Evolutionary conservation across 2,797 vertebrate species (phyloP).

Genomic region (Melopsittacus undulatus): DNA sequence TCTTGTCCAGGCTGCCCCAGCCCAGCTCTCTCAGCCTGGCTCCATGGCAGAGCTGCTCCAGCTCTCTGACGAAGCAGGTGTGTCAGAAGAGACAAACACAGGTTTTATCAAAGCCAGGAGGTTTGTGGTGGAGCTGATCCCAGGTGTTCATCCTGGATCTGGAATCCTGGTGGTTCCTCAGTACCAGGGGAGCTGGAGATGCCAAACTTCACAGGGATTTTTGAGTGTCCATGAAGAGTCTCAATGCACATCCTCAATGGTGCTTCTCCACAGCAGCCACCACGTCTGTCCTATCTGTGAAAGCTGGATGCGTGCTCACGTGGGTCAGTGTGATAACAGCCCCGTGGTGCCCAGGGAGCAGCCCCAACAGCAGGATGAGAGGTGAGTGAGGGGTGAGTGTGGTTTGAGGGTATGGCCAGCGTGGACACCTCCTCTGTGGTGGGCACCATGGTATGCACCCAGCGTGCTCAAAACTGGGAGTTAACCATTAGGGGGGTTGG

Average conservation of each 20-base stretch:
- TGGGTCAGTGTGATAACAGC: accelerated
- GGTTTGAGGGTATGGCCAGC: too few relatives aligned
- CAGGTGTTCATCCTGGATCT: background rate
- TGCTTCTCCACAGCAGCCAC: background rate
- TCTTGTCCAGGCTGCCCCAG: background rate
- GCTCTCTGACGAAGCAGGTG: background rate
- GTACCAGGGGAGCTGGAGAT: background rate
- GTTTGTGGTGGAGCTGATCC: background rate
- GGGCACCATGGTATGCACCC: accelerated
- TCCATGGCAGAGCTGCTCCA: background rate
- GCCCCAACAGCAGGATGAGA: accelerated
- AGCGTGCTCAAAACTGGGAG: accelerated
- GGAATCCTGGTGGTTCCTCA: background rate
- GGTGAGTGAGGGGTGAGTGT: constrained; percentile 32
- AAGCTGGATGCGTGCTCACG: constrained; percentile 4
- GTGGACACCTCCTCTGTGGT: background rate
- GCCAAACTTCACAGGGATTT: background rate
- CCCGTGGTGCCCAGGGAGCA: background rate
- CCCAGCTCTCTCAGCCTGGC: background rate
- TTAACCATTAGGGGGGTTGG: background rate
- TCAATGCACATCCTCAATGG: accelerated
- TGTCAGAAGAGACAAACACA: background rate
- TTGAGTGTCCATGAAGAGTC: background rate
- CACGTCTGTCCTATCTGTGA: constrained; percentile 19
- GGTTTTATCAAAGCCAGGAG: background rate